These are phyloP conservation scores for Ephydatia muelleri DNA, from an alignment of 37 sponge, comb jelly and placozoan species.

Conservation along the genomic window DNA sequence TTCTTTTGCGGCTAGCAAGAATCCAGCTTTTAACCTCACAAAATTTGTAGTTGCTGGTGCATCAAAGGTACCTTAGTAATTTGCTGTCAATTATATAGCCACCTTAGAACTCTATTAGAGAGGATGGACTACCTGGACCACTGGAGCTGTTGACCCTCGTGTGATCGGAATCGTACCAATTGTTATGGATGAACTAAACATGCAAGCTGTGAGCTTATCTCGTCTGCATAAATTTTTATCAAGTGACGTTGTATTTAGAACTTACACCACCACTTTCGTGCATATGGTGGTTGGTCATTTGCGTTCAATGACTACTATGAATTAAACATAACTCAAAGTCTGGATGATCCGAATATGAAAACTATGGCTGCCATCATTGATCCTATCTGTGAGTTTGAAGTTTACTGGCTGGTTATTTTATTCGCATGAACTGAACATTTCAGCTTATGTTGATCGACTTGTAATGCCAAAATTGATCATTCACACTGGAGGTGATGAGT, in stretches of 20 bases:
- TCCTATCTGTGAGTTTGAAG: conserved; percentile 26
- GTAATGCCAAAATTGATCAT: conserved; percentile 85
- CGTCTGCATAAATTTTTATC: background rate
- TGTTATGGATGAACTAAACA: conserved; percentile 80
- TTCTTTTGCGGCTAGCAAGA: conserved; percentile 51
- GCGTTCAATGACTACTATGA: conserved; percentile 86
- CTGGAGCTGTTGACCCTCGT: conserved; percentile 86
- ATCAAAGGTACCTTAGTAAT: conserved; percentile 63
- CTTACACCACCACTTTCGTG: conserved; percentile 76
- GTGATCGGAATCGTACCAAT: conserved; percentile 86
- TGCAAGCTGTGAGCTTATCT: conserved; percentile 17
- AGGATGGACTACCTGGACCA: conserved; percentile 96
- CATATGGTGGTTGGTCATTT: conserved; percentile 90
- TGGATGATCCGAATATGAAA: conserved; percentile 53
- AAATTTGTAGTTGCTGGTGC: conserved; percentile 91
- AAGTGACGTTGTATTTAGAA: conserved; percentile 24
- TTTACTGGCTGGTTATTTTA: no score
- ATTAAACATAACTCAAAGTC: conserved; percentile 62
- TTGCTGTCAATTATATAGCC: no score
- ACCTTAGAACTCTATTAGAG: conserved; percentile 32
- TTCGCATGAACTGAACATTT: no score
- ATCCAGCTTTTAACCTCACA: conserved; percentile 39
- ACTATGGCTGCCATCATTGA: conserved; percentile 67
- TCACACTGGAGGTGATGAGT: conserved; percentile 86
- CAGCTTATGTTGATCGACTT: conserved; percentile 77